Base-by-base conservation (phyloP, 2,888 invertebrate genomes). In the Hydraecia micacea region DNA sequence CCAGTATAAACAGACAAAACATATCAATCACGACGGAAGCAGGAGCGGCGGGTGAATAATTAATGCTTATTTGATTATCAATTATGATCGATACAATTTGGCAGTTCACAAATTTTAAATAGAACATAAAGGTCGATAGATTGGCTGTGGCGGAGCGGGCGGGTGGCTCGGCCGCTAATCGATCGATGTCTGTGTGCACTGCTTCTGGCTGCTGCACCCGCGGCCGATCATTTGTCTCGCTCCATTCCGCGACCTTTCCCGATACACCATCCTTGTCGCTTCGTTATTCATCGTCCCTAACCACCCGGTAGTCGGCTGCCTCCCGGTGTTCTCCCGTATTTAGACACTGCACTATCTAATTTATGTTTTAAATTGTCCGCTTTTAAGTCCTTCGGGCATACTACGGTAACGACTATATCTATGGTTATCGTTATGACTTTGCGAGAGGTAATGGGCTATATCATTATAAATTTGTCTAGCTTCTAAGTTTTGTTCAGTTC, bases 311-410 rank as follows among this genome's bases (percentile, higher is more conserved):
- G 95, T 94, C 92, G 91, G 89, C 91, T 93, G 90, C 94, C 95
- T 94, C 95, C 95, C 95, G 91, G 90, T 94, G 91, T 95, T 94
- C 95, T 94, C 94, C 94, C 94, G 95, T 96, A 96, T 96, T 96
- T 96, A 96, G 96, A 96, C 93, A 94, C 94, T 93, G 95, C 94
- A 95, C 95, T 95, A 96, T 95, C 96, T 96, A 96, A 96, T 96
- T 96, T 96, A 96, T 96, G 95, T 95, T 95, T 95, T 94, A 95
- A 96, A 95, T 95, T 94, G 94, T 93, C 90, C 93, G 92, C 94
- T 94, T 94, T 94, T 92, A 93, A 94, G 91, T 93, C 92, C 92
- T 92, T 91, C 86, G 91, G 92, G 91, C 83, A 89, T 90, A 91
- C 90, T 91, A 92, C 91, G 90, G 91, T 94, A 93, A 95, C 93